A percentile compares a stretch with the other conserved stretches of the same genome.
These are phyloP conservation scores for Enteromius paludinosus DNA, from an alignment of 2,797 vertebrate genomes.

Conservation along the genomic window DNA sequence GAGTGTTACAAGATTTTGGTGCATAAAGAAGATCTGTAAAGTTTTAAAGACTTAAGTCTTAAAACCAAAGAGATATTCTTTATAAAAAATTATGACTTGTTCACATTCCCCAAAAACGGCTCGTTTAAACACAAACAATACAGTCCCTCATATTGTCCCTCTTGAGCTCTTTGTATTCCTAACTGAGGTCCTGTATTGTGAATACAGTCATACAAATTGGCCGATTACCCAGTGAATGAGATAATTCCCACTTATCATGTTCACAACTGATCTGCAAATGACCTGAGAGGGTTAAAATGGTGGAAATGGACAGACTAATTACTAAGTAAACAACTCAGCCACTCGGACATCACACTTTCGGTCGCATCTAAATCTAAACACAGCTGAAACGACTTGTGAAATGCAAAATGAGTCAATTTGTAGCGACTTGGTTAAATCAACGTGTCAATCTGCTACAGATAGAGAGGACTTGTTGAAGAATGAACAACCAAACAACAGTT, in stretches of 20 bases:
- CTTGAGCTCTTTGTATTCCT: background rate
- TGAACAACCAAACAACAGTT: background rate
- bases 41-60: too few relatives aligned
- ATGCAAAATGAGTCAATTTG: background rate
- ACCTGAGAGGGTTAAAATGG: constrained; percentile 1
- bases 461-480: background rate
- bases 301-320: constrained; percentile 23
- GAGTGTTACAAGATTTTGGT: too few relatives aligned
- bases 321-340: background rate
- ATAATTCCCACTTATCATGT: constrained; percentile 20
- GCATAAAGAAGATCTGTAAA: too few relatives aligned
- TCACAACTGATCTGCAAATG: constrained; percentile 5
- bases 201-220: background rate
- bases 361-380: background rate
- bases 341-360: constrained; percentile 1
- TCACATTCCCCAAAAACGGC: too few relatives aligned
- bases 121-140: too few relatives aligned
- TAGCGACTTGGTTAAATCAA: background rate
- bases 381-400: background rate
- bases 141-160: background rate
- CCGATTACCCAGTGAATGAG: constrained; percentile 14
- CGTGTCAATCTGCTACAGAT: background rate
- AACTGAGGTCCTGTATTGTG: background rate
- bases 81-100: too few relatives aligned
- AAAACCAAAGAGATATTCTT: too few relatives aligned